A percentile compares a stretch with the other conserved stretches of the same genome.
phyloP scores from a whole-genome alignment of 2,797 vertebrate genomes.

The Chelon labrosus region DNA sequence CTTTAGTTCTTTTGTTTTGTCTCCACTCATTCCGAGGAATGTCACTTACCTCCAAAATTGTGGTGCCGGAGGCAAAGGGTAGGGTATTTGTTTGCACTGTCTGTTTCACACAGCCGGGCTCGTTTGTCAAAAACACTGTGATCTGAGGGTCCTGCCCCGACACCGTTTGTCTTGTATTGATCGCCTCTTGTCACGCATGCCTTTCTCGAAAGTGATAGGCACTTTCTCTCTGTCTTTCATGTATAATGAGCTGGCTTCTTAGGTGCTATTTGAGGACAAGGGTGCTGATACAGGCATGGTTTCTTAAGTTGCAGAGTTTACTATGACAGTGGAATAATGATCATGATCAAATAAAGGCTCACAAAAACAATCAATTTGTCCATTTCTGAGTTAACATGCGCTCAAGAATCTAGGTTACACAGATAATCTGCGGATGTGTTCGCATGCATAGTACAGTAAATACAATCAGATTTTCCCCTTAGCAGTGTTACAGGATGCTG shows the following conservation, averaged over 20 bases:
- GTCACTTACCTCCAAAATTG: slow-evolving; percentile 72
- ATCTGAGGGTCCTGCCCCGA: slow-evolving; percentile 60
- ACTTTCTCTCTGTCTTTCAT: slow-evolving; percentile 48
- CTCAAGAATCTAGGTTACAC: neutral
- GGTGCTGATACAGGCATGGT: neutral
- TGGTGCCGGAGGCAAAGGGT: slow-evolving; percentile 59
- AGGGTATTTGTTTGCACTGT: slow-evolving; percentile 76
- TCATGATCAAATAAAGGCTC: neutral
- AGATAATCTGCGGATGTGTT: too few species aligned
- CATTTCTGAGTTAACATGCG: neutral
- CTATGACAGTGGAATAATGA: neutral
- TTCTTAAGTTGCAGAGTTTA: neutral
- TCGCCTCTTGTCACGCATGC: slow-evolving; percentile 68
- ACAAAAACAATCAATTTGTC: neutral
- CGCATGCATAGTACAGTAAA: too few species aligned
- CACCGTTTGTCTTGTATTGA: slow-evolving; percentile 79
- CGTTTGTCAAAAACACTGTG: slow-evolving; percentile 78
- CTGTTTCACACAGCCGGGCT: slow-evolving; percentile 70
- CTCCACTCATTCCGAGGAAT: slow-evolving; percentile 69
- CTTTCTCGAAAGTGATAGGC: slow-evolving; percentile 70
- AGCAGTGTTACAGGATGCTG: neutral
- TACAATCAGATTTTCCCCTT: too few species aligned
- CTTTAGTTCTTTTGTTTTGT: slow-evolving; percentile 71
- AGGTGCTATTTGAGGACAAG: slow-evolving; percentile 18
- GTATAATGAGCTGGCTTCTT: slow-evolving; percentile 44